A percentile compares a stretch with the other conserved stretches of the same genome.
phyloP scores from a whole-genome alignment of 1,140 invertebrate genomes.

The Phymastichus coffea region DNA sequence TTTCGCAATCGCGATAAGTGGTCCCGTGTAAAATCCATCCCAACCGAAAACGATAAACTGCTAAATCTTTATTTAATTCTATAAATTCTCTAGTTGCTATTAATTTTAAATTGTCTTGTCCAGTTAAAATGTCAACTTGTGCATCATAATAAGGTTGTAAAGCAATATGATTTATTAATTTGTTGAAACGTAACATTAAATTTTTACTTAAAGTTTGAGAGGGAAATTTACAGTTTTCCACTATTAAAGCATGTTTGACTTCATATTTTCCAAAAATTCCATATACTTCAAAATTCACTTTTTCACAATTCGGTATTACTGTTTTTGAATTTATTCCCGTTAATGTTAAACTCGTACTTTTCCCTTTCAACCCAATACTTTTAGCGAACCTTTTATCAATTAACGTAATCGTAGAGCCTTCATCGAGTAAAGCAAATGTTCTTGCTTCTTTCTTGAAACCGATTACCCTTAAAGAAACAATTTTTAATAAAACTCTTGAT shows the following conservation, averaged over 20 bases:
- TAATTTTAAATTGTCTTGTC: constrained; percentile 21
- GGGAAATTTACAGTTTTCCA: not conserved
- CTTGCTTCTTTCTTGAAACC: not conserved
- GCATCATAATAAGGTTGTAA: not conserved
- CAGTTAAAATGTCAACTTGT: constrained; percentile 1
- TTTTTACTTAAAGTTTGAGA: not conserved
- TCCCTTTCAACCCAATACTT: constrained; percentile 10
- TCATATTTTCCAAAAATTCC: not conserved
- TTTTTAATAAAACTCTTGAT: too few relatives aligned
- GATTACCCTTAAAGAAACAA: too few relatives aligned
- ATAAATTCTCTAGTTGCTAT: not conserved
- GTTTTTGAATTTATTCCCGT: not conserved
- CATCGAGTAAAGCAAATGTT: constrained; percentile 27
- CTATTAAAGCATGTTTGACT: not conserved
- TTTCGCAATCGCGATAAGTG: too few relatives aligned
- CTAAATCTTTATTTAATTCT: not conserved
- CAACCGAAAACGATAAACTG: not conserved
- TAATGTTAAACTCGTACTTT: not conserved
- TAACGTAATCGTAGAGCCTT: constrained; percentile 19
- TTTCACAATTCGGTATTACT: not conserved
- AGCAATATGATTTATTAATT: not conserved
- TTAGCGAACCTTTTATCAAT: constrained; percentile 20
- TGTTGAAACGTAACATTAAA: not conserved
- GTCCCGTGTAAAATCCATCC: constrained; percentile 1
- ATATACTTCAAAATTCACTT: not conserved